Base-by-base conservation (phyloP, 2,888 invertebrate species). In the Ophion slaviceki region DNA sequence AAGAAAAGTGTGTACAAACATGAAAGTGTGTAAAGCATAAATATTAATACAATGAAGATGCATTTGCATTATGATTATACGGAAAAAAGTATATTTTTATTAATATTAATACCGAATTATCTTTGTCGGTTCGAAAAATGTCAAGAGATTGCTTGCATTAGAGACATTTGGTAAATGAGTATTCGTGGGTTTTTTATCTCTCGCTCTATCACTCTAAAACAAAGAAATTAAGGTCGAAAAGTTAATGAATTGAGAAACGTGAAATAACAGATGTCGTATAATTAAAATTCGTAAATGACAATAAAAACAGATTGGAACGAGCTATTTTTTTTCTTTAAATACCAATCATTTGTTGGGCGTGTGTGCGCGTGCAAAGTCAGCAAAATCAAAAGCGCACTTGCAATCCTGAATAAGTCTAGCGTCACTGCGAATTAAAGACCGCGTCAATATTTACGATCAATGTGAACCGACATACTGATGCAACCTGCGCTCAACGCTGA, bases 391-490 rank as follows among this genome's bases (percentile, higher is more conserved):
- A 40, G 40, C 40, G 40, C 40, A 6, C 8, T 40, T 57, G 28
- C 24, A 61, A 74, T 74, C 62, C 4, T 24, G n/a, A 59, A 71
- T 11, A 11, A 72, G 28, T 6, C n/a, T 36, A 59, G 28, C 36
- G 36, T 10, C 36, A 59, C 20, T 17, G 17, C 17, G 5, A 17
- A 53, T 59, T 10, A 59, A 57, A 57, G 10, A 32, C 28, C 24
- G n/a, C 36, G 20, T 20, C 28, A 71, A 71, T 57, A 53, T 71
- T 71, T 57, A 32, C 57, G 28, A 57, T 57, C 8, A 53, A n/a
- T 57, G 28, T 32, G 3, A 28, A 6, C 28, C 0, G 32, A 57
- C 20, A 32, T n/a, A 20, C n/a, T 36, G 57, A 72, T 72, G 71
- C 71, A 72, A 72, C 20, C 32, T 53, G 0, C 53, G 53, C 32